These are phyloP conservation scores for Tarsius wallacei DNA, from an alignment of 2,797 vertebrate species.

Conservation along the genomic window DNA sequence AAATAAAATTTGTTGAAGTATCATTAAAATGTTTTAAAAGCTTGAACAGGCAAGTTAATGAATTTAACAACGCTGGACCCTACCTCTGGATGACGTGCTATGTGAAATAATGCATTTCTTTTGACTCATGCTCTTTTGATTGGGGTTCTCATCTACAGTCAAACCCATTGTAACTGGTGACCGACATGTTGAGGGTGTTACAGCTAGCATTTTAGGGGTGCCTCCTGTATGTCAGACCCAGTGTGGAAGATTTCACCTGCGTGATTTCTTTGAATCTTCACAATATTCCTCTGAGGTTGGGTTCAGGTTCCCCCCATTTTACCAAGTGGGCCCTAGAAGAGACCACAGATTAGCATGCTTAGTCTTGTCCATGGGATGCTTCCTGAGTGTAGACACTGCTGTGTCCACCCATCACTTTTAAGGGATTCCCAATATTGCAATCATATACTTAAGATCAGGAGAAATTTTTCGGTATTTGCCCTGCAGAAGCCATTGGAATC, in stretches of 20 bases:
- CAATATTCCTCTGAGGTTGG: neutral
- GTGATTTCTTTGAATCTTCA: neutral
- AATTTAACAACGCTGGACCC: neutral
- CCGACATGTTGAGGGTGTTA: neutral
- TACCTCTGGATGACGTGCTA: neutral
- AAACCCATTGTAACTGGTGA: neutral
- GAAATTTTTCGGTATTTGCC: neutral
- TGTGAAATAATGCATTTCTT: neutral
- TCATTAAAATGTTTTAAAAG: neutral
- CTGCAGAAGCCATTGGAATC: neutral
- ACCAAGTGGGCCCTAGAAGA: neutral
- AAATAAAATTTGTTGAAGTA: conserved; percentile 3
- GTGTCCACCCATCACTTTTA: neutral
- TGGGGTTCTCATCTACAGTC: neutral
- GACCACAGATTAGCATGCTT: neutral
- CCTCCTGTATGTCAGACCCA: neutral
- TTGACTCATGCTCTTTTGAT: neutral
- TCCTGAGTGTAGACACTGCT: neutral
- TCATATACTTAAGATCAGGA: neutral
- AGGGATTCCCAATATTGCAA: neutral
- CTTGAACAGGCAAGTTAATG: neutral
- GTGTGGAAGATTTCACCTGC: neutral
- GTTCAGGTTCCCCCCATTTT: neutral
- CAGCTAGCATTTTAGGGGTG: neutral
- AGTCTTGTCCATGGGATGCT: neutral